These are phyloP conservation scores for Euwallacea similis DNA, from an alignment of 1,140 invertebrate species.

Conservation along the genomic window DNA sequence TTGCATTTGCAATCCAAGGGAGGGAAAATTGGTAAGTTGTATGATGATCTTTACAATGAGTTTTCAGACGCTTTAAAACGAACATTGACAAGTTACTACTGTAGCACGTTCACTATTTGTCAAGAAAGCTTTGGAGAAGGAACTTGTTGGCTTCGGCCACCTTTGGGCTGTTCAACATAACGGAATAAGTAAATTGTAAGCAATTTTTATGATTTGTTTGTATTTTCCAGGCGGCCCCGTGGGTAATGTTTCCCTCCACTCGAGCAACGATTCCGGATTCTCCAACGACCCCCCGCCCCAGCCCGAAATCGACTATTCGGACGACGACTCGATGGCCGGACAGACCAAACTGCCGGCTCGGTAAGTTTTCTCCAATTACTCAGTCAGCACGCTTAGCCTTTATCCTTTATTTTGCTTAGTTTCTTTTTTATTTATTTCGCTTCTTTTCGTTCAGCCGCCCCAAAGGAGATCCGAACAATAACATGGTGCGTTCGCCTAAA, in stretches of 20 bases:
- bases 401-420: slow-evolving; percentile 40
- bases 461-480: slow-evolving; percentile 56
- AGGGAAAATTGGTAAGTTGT: slow-evolving; percentile 35
- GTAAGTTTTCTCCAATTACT: slow-evolving; percentile 52
- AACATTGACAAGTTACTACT: too few species aligned
- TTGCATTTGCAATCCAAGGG: slow-evolving; percentile 52
- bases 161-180: too few species aligned
- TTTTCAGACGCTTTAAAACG: too few species aligned
- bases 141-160: too few species aligned
- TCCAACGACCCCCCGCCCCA: slow-evolving; percentile 86
- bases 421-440: slow-evolving; percentile 38
- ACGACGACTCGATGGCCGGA: slow-evolving; percentile 72
- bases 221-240: slow-evolving; percentile 55
- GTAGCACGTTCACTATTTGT: neutral
- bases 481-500: slow-evolving; percentile 55
- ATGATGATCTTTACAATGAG: too few species aligned
- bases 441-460: slow-evolving; percentile 48
- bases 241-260: slow-evolving; percentile 78
- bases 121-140: too few species aligned
- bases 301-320: slow-evolving; percentile 86
- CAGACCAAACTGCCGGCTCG: slow-evolving; percentile 67
- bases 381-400: neutral
- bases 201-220: too few species aligned
- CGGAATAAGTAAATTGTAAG: too few species aligned
- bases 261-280: slow-evolving; percentile 89